Conservation (phyloP, 1,140 invertebrate species). For the Ylistrum balloti region DNA sequence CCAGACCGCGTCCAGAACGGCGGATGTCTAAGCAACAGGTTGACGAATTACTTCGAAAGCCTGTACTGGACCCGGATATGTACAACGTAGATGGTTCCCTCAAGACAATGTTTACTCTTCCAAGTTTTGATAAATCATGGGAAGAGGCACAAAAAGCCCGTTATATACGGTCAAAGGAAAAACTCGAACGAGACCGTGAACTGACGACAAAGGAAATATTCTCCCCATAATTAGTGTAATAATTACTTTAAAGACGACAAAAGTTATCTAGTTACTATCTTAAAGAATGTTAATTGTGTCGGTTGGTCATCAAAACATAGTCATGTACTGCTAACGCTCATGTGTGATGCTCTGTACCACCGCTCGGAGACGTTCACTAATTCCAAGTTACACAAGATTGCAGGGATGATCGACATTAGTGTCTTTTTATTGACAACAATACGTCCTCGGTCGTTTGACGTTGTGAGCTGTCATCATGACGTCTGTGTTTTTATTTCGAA, state of each 20-base stretch:
- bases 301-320: not conserved
- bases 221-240: not conserved
- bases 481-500: no score
- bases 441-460: no score
- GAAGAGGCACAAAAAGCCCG: constrained; percentile 59
- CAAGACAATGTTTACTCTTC: constrained; percentile 43
- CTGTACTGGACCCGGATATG: constrained; percentile 44
- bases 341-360: not conserved
- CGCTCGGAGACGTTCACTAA: no score
- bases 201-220: constrained; percentile 62
- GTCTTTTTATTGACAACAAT: no score
- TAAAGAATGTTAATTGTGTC: not conserved
- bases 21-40: not conserved
- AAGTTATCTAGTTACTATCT: no score
- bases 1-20: not conserved
- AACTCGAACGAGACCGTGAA: constrained; percentile 56
- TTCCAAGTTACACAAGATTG: no score
- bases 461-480: no score
- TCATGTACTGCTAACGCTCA: not conserved
- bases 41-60: constrained; percentile 7
- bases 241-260: no score
- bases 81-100: constrained; percentile 55
- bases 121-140: constrained; percentile 49
- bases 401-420: no score
- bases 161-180: constrained; percentile 57